Evolutionary conservation across 2,113 vertebrate species (phyloP).

Genomic region (Cyanoderma ruficeps): DNA sequence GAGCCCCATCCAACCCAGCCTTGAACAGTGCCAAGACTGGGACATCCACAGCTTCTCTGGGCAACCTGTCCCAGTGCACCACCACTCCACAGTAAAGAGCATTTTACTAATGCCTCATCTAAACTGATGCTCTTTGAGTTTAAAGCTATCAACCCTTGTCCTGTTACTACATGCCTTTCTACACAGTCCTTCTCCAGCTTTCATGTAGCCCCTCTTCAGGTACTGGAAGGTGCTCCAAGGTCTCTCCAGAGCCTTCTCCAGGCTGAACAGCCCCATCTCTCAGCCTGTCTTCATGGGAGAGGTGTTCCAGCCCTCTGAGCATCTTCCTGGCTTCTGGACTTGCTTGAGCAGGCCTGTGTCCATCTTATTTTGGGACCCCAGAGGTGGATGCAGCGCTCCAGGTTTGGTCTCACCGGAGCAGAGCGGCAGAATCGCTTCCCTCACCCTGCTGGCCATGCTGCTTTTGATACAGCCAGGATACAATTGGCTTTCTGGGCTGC

Average conservation of each 20-base stretch:
- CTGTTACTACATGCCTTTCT: neutral
- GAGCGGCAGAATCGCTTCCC: neutral
- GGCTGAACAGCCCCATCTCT: neutral
- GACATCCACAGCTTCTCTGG: neutral
- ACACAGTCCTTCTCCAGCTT: neutral
- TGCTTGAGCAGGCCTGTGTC: neutral
- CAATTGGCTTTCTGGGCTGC: neutral
- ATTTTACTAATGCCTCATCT: neutral
- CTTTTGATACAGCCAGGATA: neutral
- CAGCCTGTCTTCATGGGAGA: neutral
- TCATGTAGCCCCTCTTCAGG: neutral
- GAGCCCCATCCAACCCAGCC: neutral
- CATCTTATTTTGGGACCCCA: neutral
- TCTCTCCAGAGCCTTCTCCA: neutral
- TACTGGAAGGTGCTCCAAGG: neutral
- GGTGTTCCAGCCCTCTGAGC: neutral
- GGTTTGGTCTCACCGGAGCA: neutral
- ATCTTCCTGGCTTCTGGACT: neutral
- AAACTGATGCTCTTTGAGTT: neutral
- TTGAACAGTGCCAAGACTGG: neutral
- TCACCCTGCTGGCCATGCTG: fast-evolving
- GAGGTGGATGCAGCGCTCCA: neutral
- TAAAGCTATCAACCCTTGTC: neutral
- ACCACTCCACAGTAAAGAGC: neutral
- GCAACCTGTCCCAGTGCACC: neutral